Evolutionary conservation across 2,113 vertebrate species (phyloP), one percentile per base, ranked within the genome.

Genomic region (Petrocephalus microphthalmus): DNA sequence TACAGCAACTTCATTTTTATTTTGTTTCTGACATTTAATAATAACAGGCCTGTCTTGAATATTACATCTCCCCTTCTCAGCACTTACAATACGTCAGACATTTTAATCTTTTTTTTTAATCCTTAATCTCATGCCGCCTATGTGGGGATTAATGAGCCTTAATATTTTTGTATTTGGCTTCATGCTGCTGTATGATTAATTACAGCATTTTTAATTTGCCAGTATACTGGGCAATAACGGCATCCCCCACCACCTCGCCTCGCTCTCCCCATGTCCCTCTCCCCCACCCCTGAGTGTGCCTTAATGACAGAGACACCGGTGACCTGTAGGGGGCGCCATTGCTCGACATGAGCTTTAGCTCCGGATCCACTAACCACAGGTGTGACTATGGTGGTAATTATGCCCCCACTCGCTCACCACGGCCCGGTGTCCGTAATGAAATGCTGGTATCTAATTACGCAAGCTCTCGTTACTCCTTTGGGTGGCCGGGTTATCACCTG

Each of bases 361-460:
- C 42, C 19, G 42, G 87, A 13, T 29, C 71, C 29, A 83, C 82
- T 89, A 87, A 89, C 78, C 88, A 85, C 81, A 88, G 89, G 90
- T 91, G 88, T 89, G 25, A 57, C 85, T 84, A 87, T 91, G 64
- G 71, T 52, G 29, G 33, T 88, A 90, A 89, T 89, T 90, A 88
- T 53, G 53, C 60, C 54, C 29, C 33, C 67, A 1, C 33, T 78
- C 15, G 4, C 33, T 42, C 71, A 42, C 17, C 71, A 42, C 33
- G 45, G 81, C 37, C 81, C 20, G 19, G 81, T 47, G 37, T 83
- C 37, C 20, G 7, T 83, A 83, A 83, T 90, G 90, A 90, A 90
- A 83, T 87, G 88, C 87, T 78, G 87, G 82, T 89, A 88, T 87
- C 89, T 89, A 71, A 91, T 91, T 89, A 91, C 13, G 64, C 81